Evolutionary conservation across 2,113 vertebrate genomes (phyloP).

Genomic region (Xiphophorus hellerii): DNA sequence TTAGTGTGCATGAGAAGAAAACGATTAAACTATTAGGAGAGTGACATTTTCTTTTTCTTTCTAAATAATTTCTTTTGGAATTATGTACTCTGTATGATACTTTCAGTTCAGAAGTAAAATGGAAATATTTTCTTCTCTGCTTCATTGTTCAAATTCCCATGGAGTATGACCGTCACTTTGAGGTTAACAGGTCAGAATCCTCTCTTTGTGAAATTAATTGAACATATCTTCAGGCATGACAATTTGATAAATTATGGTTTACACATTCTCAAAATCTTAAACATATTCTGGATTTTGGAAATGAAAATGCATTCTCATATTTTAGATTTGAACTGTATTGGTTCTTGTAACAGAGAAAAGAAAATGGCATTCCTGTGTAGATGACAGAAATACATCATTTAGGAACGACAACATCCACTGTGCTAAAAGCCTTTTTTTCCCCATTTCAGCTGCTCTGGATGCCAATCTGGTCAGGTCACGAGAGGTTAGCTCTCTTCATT

Average conservation of each 20-base stretch:
- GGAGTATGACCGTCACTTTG: slow-evolving; percentile 20
- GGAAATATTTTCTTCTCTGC: slow-evolving; percentile 20
- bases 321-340: not conserved
- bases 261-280: slow-evolving; percentile 4
- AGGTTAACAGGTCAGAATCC: slow-evolving; percentile 7
- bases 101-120: slow-evolving; percentile 30
- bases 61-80: slow-evolving; percentile 28
- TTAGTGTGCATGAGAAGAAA: not conserved
- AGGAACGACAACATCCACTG: not conserved
- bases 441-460: not conserved
- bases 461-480: not conserved
- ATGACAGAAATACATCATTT: not conserved
- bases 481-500: slow-evolving; percentile 8
- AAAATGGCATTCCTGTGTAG: not conserved
- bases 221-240: slow-evolving; percentile 17
- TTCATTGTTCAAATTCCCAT: slow-evolving; percentile 7
- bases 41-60: not conserved
- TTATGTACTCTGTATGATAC: not conserved
- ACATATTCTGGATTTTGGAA: not conserved
- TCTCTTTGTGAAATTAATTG: slow-evolving; percentile 6
- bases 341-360: not conserved
- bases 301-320: not conserved
- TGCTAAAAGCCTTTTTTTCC: no score
- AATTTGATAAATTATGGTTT: slow-evolving; percentile 7
- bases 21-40: slow-evolving; percentile 32